Percentiles rank a stretch among this genome's conserved stretches.
These are phyloP conservation scores for Catharus bicknelli DNA, from an alignment of 2,113 vertebrate genomes.

Conservation along the genomic window DNA sequence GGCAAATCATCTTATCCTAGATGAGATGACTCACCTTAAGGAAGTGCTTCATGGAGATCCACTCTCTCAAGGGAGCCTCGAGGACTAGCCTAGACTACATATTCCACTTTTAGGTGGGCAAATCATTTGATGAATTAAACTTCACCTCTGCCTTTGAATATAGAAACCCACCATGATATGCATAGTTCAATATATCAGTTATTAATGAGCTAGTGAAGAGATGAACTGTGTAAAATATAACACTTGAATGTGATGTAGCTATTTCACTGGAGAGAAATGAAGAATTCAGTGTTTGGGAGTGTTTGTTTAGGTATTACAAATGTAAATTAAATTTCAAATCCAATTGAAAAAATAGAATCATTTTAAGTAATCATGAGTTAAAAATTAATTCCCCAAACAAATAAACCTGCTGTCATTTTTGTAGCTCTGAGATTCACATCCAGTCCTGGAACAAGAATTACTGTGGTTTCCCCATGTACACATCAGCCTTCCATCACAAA, in stretches of 20 bases:
- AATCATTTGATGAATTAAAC: background rate
- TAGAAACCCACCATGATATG: background rate
- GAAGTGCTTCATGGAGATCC: background rate
- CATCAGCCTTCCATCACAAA: background rate
- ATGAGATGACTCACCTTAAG: background rate
- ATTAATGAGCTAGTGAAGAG: background rate
- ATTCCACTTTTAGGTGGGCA: background rate
- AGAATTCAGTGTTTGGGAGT: background rate
- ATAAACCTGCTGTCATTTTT: background rate
- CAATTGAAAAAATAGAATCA: background rate
- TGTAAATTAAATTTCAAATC: conserved; percentile 22
- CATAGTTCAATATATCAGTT: background rate
- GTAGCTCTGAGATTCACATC: background rate
- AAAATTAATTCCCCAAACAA: conserved; percentile 18
- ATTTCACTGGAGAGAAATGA: conserved; percentile 15
- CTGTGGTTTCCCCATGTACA: background rate
- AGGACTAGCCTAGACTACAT: background rate
- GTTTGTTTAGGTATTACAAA: conserved; percentile 12
- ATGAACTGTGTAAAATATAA: background rate
- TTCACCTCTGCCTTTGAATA: background rate
- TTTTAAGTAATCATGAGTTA: conserved; percentile 6
- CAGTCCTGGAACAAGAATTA: background rate
- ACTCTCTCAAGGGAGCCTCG: background rate
- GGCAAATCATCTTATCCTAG: background rate
- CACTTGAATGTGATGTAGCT: background rate